Conservation (phyloP, 1,140 invertebrate species). For the Lordiphosa stackelbergi region DNA sequence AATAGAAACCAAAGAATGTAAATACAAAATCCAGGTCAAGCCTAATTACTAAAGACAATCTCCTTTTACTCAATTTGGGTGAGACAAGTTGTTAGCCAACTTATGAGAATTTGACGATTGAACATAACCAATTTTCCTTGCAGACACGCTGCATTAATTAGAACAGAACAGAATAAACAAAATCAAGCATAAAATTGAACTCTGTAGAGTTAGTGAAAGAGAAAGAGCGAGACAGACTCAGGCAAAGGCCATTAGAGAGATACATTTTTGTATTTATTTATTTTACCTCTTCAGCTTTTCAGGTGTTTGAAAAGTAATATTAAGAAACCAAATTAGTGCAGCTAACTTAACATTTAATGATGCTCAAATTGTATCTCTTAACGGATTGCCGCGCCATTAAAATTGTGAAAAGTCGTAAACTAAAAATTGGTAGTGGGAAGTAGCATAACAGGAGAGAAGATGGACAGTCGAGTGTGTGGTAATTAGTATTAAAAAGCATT, state of each 20-base stretch:
- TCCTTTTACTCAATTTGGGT: conserved; percentile 21
- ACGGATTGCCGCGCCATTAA: conserved; percentile 60
- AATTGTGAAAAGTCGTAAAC: conserved; percentile 68
- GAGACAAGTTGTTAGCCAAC: conserved; percentile 11
- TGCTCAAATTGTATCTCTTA: conserved; percentile 56
- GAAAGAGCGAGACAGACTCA: conserved; percentile 3
- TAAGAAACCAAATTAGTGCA: conserved; percentile 62
- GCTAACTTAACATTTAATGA: conserved; percentile 55
- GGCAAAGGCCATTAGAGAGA: background rate
- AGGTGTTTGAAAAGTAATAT: conserved; percentile 61
- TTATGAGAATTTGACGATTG: conserved; percentile 14
- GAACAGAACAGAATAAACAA: conserved; percentile 46
- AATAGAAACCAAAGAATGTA: background rate
- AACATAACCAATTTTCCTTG: conserved; percentile 41
- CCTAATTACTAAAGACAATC: conserved; percentile 22
- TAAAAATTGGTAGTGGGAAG: conserved; percentile 67
- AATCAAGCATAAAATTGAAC: conserved; percentile 57
- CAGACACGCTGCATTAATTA: conserved; percentile 44
- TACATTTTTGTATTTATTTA: conserved; percentile 1
- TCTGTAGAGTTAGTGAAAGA: conserved; percentile 16
- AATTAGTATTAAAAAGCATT: conserved; percentile 75
- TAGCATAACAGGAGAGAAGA: conserved; percentile 19
- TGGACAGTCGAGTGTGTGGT: conserved; percentile 63
- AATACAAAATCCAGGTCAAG: conserved; percentile 15
- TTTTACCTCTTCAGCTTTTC: conserved; percentile 12